phyloP scores from a whole-genome alignment of 2,797 vertebrate genomes.

The Oreochromis grahami region DNA sequence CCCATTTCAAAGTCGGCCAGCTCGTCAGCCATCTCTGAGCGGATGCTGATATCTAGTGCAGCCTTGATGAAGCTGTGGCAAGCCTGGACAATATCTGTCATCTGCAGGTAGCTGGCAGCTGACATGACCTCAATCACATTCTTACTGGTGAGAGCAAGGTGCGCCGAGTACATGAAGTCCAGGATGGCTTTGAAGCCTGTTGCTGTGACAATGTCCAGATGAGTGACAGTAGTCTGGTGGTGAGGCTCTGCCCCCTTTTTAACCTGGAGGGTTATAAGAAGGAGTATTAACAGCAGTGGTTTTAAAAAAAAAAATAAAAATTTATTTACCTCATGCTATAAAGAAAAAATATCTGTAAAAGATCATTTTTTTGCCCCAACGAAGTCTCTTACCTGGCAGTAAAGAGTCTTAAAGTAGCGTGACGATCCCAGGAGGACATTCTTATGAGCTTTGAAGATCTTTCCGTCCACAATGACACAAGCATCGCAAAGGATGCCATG shows the following conservation, averaged over 20 bases:
- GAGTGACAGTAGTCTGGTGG: conserved; percentile 91
- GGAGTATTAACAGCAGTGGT: neutral
- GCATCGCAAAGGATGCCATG: conserved; percentile 96
- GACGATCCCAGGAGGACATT: conserved; percentile 95
- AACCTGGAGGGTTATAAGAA: conserved; percentile 76
- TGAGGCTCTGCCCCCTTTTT: conserved; percentile 83
- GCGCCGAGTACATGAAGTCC: conserved; percentile 98
- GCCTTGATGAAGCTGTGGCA: conserved; percentile 98
- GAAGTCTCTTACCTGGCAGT: conserved; percentile 90
- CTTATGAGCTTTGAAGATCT: conserved; percentile 97
- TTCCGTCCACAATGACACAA: conserved; percentile 94
- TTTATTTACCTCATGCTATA: neutral
- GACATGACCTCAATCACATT: conserved; percentile 99
- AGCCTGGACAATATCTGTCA: conserved; percentile 98
- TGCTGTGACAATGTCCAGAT: conserved; percentile 95
- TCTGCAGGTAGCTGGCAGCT: conserved; percentile 95
- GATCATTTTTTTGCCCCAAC: accelerated
- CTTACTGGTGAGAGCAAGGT: conserved; percentile 94
- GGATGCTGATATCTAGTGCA: conserved; percentile 96
- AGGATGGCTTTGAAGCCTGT: conserved; percentile 97
- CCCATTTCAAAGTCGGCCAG: conserved; percentile 89
- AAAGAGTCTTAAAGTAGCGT: conserved; percentile 97
- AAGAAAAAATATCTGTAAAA: neutral
- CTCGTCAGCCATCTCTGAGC: conserved; percentile 90
- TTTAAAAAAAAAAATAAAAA: neutral